Evolutionary conservation across 2,888 invertebrate genomes (phyloP), one percentile per base, ranked within the genome.

Genomic region (Dicroscelio sp.): DNA sequence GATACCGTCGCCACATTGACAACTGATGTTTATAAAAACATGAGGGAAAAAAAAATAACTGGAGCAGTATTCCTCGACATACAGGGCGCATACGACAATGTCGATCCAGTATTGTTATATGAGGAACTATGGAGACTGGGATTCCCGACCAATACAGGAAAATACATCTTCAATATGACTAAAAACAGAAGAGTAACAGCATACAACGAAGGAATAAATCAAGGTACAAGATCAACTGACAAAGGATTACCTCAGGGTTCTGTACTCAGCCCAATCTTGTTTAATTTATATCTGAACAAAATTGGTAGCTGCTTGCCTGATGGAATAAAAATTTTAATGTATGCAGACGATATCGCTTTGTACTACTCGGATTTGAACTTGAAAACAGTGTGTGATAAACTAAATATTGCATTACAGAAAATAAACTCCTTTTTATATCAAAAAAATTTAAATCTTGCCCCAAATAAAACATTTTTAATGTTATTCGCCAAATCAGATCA

Each of bases 181-280:
- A 75, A 75, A 10, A 33, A 23, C 23, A 75, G 75, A 55, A n/a
- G 12, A 8, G 4, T 75, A 33, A 23, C 8, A 12, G 75, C 55
- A 1, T 75, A 55, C 33, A n/a, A 23, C 10, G 75, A 75, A 10
- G 75, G 55, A 0, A n/a, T n/a, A n/a, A 23, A 31, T 3, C 2
- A 23, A 14, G 33, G 25, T 31, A 23, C 4, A 23, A 75, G 75
- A 33, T 38, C 23, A 14, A 23, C 55, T 23, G 10, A 10, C 0
- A 75, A 12, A 12, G 75, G 75, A 10, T 14, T 75, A n/a, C 75
- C 75, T 1, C 75, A 75, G 33, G 55, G 75, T 17, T 30, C 75
- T 23, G 75, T 75, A 3, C 23, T 55, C n/a, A 75, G 75, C 23
- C 75, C 75, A 4, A 55, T 55, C 2, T 23, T 75, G n/a, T 75